Conservation (phyloP, 2,888 invertebrate genomes). For the Diadegma fenestrale region DNA sequence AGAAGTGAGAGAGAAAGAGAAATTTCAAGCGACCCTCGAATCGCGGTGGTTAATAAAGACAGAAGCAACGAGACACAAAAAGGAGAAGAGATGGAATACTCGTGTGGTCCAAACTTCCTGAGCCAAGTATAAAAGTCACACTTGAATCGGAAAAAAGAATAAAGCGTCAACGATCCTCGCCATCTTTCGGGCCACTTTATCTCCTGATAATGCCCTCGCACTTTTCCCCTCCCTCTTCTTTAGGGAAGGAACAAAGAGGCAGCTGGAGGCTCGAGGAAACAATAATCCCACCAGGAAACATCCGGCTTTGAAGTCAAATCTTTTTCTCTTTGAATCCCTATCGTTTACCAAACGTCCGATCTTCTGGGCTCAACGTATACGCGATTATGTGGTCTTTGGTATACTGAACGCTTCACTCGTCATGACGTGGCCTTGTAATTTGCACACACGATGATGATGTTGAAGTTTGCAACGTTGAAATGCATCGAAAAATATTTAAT, state of each 20-base stretch:
- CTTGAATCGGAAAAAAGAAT: slow-evolving; percentile 14
- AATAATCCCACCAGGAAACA: not conserved
- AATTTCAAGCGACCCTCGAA: not conserved
- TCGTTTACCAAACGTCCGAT: not conserved
- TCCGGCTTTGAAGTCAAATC: not conserved
- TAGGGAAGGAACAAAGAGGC: not conserved
- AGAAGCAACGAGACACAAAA: slow-evolving; percentile 18
- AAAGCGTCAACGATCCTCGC: not conserved
- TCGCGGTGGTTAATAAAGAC: slow-evolving; percentile 33
- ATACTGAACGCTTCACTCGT: not conserved
- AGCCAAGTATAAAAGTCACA: not conserved
- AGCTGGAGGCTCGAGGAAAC: not conserved
- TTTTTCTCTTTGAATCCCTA: not conserved
- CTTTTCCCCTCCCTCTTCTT: not conserved
- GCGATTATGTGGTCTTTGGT: slow-evolving; percentile 4
- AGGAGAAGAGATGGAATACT: slow-evolving; percentile 18
- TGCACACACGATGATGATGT: too few relatives aligned
- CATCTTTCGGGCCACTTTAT: not conserved
- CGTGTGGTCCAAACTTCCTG: slow-evolving; percentile 25
- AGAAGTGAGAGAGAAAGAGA: not conserved
- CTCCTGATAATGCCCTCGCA: not conserved
- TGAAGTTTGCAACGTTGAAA: too few relatives aligned
- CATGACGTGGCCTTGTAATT: not conserved
- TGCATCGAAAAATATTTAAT: too few relatives aligned
- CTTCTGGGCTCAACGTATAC: not conserved